Base-by-base conservation (phyloP, 2,888 invertebrate genomes). In the Drosophila birchii region DNA sequence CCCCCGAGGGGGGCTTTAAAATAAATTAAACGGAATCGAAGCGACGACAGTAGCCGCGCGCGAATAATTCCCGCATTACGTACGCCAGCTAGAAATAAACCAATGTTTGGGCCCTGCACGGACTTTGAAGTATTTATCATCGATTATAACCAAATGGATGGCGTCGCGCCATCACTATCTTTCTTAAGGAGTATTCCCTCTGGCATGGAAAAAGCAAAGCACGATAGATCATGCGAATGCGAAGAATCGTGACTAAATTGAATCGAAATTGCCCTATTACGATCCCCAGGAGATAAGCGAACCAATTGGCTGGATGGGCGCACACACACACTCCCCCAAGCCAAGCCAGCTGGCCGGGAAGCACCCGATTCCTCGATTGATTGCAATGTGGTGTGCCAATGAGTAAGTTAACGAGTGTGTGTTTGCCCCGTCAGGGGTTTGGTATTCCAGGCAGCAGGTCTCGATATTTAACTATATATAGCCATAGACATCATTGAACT, bases 71-170 rank as follows among this genome's bases (percentile, higher is more conserved):
- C n/a, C 12, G 23, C 55, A 47, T 86, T 80, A 77, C 86, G 86
- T 62, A 78, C 76, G 69, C 44, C 20, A 8, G 55, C 66, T 76
- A 11, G 53, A 88, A 83, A 88, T 83, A 83, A 73, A 72, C 53
- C 61, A 57, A 45, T 11, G 26, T 16, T 38, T 59, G 44, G 68
- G 60, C 59, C 53, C 45, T 29, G 26, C 29, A 6, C 75, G 78
- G 73, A 86, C 86, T 86, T 89, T 89, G 86, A 68, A 89, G 54
- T 45, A 75, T 86, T 88, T 80, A 67, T 86, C 89, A 86, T 78
- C 64, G 47, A 43, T 41, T 44, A 29, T 29, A 38, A 34, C 38
- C 18, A 36, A 57, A 16, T 54, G 8, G 53, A 49, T 34, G 63
- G 45, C 60, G 36, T 44, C 34, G 47, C 18, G 51, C 47, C 72